phyloP scores from a whole-genome alignment of 2,113 vertebrate genomes.

The Romanogobio albipinnatus region DNA sequence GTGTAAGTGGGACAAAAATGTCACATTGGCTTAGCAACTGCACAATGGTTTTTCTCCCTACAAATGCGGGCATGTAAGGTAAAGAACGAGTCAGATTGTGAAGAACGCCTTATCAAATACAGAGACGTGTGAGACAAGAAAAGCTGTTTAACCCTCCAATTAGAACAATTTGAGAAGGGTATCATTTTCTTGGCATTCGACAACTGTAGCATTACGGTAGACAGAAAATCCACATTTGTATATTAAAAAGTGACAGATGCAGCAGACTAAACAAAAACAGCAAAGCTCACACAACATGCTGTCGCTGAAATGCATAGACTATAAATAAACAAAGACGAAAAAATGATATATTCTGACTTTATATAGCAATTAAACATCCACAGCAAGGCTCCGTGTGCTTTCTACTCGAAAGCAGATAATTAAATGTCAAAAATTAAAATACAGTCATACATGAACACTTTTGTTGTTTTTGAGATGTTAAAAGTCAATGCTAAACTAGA shows the following conservation, averaged over 20 bases:
- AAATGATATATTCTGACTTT: neutral
- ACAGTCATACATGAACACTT: neutral
- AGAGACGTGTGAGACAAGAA: neutral
- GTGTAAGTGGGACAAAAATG: constrained; percentile 35
- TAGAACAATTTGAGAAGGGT: constrained; percentile 15
- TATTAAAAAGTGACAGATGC: constrained; percentile 7
- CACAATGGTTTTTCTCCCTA: constrained; percentile 20
- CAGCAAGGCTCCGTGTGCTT: neutral
- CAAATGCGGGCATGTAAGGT: constrained; percentile 20
- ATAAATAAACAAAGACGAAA: constrained; percentile 24
- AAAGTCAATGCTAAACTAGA: neutral
- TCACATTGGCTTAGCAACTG: constrained; percentile 54
- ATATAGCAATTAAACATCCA: neutral
- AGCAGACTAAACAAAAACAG: constrained; percentile 11
- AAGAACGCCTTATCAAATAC: constrained; percentile 29
- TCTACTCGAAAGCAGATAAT: neutral
- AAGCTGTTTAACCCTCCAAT: constrained; percentile 24
- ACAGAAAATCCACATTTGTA: constrained; percentile 1
- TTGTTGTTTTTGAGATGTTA: neutral
- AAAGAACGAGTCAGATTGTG: constrained; percentile 13
- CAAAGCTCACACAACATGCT: neutral
- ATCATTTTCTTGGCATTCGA: constrained; percentile 21
- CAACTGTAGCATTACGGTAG: neutral
- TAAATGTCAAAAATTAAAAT: neutral
- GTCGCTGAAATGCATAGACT: neutral